Conservation (phyloP, 2,797 vertebrate species). For the Arnoldichthys spilopterus region DNA sequence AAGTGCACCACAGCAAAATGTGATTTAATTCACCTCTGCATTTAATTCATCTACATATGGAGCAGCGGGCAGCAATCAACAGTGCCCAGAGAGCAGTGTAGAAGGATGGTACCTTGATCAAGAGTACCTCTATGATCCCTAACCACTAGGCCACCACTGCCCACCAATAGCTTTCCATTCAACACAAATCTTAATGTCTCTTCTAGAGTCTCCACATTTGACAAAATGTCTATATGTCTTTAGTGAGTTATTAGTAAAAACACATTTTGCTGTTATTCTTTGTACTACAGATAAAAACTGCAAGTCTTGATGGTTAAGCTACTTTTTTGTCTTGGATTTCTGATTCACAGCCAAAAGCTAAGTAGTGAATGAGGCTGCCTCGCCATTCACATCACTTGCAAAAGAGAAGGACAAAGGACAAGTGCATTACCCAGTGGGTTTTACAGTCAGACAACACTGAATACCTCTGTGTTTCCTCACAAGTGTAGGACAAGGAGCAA, state of each 20-base stretch:
- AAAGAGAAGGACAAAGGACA: neutral
- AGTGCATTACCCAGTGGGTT: neutral
- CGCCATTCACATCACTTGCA: neutral
- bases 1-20: too few species aligned
- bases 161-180: too few species aligned
- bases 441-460: neutral
- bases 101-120: too few species aligned
- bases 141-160: too few species aligned
- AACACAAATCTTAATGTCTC: too few species aligned
- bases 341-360: neutral
- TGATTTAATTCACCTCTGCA: too few species aligned
- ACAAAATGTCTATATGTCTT: neutral
- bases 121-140: too few species aligned
- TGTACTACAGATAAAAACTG: neutral
- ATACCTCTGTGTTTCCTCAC: neutral
- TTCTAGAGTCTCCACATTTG: too few species aligned
- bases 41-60: too few species aligned
- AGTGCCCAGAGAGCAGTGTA: too few species aligned
- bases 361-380: neutral
- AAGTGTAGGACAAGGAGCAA: neutral
- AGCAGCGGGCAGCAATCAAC: too few species aligned
- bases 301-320: neutral
- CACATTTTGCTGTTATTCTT: neutral
- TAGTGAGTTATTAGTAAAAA: neutral
- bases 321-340: neutral